Evolutionary conservation across 2,888 invertebrate species (phyloP), one percentile per base, ranked within the genome.

Genomic region (Notodonta dromedarius): DNA sequence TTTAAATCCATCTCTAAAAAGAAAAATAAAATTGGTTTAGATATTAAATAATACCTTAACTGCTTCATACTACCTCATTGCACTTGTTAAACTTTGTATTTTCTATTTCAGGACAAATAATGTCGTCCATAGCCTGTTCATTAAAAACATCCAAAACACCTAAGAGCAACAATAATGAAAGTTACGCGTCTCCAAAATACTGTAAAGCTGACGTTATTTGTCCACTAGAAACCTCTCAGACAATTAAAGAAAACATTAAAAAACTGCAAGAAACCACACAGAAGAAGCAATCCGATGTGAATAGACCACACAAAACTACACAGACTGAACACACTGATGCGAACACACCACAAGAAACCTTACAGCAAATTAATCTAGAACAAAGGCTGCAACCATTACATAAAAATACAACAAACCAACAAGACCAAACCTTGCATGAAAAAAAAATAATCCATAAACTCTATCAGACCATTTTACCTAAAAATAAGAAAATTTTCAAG

Each of bases 401-500:
- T 3, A 50, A 50, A 1, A 8, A 16, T 16, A 50, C 4, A 16
- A 7, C 32, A 52, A 52, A 5, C 12, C 52, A 52, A 52, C 16
- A 12, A 52, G 32, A 52, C 4, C 16, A 32, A 11, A 32, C 32
- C 11, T 16, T 9, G 7, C 16, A 50, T 1, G 16, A 50, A 4
- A 50, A 50, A 16, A 16, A 52, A 9, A 3, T 50, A 1, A 3
- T 50, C 16, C 16, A 50, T 13, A 16, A 58, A 57, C 35, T 58
- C 16, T 60, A 52, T 42, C 60, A 63, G 55, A 53, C 60, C 11
- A 60, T 50, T 35, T 51, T 57, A 40, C 60, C 56, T 7, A 52
- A 40, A n/a, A 12, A 4, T 12, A 52, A 8, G 12, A 53, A 39
- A 32, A 14, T 32, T 4, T 42, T 16, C 35, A 53, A 40, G 13